Conservation (phyloP, 2,888 invertebrate species). For the Epinotia ramella region DNA sequence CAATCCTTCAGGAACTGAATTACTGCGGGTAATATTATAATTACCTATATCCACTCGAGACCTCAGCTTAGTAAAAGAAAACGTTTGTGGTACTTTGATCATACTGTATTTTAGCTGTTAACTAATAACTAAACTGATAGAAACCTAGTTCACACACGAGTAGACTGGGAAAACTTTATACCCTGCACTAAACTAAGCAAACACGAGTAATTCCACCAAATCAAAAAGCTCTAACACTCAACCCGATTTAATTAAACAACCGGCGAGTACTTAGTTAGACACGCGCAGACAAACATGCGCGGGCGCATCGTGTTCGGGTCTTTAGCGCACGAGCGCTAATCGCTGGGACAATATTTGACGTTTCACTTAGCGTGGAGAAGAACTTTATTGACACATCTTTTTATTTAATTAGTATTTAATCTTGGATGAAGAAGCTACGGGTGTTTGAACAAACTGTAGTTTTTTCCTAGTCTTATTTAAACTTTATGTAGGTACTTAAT, state of each 20-base stretch:
- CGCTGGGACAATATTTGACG: conserved; percentile 36
- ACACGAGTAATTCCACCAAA: neutral
- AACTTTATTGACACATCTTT: conserved; percentile 12
- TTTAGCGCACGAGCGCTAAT: conserved; percentile 30
- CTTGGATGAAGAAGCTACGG: neutral
- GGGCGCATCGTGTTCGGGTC: conserved; percentile 19
- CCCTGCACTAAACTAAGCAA: no score
- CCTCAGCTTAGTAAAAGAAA: no score
- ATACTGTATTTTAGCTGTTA: no score
- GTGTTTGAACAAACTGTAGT: no score
- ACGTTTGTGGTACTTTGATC: no score
- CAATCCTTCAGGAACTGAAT: no score
- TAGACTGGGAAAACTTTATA: no score
- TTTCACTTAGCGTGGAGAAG: conserved; percentile 5
- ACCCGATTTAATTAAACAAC: conserved; percentile 7
- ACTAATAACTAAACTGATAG: no score
- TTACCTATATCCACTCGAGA: neutral
- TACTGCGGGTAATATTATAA: no score
- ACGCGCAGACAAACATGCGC: conserved; percentile 12
- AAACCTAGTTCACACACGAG: no score
- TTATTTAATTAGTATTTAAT: neutral
- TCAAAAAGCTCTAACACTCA: neutral
- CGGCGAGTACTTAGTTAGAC: neutral
- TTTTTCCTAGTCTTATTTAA: no score
- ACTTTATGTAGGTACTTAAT: no score